phyloP scores from a whole-genome alignment of 2,888 invertebrate species.

The Hirtodrosophila histrioides region DNA sequence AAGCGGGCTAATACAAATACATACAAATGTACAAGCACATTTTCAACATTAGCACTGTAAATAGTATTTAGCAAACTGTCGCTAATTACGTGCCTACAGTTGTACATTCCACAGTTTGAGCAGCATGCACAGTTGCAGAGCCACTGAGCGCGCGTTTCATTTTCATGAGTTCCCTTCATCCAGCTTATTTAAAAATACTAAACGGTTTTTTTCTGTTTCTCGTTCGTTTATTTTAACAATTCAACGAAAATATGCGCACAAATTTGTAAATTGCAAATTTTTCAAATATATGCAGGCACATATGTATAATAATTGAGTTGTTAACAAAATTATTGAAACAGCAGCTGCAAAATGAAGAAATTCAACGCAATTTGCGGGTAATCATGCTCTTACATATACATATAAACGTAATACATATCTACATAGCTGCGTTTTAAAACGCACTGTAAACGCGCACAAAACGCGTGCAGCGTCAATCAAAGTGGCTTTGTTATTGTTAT shows the following conservation, averaged over 20 bases:
- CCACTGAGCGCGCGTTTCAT: not conserved
- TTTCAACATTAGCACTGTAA: conserved; percentile 11
- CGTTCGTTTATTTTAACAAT: no score
- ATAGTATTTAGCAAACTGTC: conserved; percentile 15
- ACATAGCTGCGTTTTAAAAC: not conserved
- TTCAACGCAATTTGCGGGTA: not conserved
- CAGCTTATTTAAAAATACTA: not conserved
- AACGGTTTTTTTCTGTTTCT: not conserved
- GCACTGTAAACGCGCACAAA: conserved; percentile 14
- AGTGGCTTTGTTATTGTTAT: conserved; percentile 33
- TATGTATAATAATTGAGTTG: no score
- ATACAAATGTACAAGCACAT: no score
- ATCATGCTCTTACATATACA: not conserved
- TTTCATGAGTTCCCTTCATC: conserved; percentile 3
- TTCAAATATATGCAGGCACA: not conserved
- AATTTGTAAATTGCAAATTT: conserved; percentile 1
- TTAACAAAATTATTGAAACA: no score
- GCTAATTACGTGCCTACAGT: conserved; percentile 14
- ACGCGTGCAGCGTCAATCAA: conserved; percentile 11
- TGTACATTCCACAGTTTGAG: conserved; percentile 7
- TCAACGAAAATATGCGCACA: conserved; percentile 7
- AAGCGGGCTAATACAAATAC: no score
- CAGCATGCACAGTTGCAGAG: conserved; percentile 12
- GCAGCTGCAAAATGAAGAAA: no score
- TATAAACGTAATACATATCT: not conserved